phyloP scores from a whole-genome alignment of 2,888 invertebrate genomes.

The Drosophila subquinaria region DNA sequence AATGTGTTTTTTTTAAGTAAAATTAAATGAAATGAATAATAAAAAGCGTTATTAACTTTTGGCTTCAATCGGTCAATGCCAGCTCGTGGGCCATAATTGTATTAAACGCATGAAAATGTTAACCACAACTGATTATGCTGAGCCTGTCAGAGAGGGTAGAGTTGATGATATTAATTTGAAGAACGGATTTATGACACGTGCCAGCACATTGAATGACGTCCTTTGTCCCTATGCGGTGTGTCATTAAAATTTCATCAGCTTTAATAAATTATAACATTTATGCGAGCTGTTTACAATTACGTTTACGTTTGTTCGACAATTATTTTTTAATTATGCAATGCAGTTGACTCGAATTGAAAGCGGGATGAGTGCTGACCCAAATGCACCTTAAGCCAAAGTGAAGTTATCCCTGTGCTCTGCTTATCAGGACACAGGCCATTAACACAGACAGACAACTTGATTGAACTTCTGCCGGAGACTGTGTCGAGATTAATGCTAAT shows the following conservation, averaged over 20 bases:
- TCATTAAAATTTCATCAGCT: slow-evolving; percentile 52
- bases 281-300: slow-evolving; percentile 3
- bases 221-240: too few species aligned
- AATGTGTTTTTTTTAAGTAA: background rate
- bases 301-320: slow-evolving; percentile 4
- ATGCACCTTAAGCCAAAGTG: slow-evolving; percentile 55
- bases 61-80: too few species aligned
- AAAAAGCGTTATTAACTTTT: slow-evolving; percentile 4
- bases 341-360: background rate
- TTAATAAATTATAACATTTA: slow-evolving; percentile 55
- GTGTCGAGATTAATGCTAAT: slow-evolving; percentile 74
- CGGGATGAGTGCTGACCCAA: slow-evolving; percentile 33
- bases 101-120: too few species aligned
- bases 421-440: slow-evolving; percentile 64
- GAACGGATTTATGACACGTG: too few species aligned
- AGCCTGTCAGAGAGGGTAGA: background rate
- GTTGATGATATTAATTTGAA: slow-evolving; percentile 43
- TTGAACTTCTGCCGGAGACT: too few species aligned
- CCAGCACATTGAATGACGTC: slow-evolving; percentile 26
- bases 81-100: slow-evolving; percentile 2
- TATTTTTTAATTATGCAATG: slow-evolving; percentile 65
- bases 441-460: slow-evolving; percentile 71
- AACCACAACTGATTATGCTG: slow-evolving; percentile 15
- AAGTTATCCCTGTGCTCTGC: slow-evolving; percentile 23
- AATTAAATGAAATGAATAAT: background rate